Conservation (phyloP, 2,113 vertebrate species). For the Lasiurus cinereus region DNA sequence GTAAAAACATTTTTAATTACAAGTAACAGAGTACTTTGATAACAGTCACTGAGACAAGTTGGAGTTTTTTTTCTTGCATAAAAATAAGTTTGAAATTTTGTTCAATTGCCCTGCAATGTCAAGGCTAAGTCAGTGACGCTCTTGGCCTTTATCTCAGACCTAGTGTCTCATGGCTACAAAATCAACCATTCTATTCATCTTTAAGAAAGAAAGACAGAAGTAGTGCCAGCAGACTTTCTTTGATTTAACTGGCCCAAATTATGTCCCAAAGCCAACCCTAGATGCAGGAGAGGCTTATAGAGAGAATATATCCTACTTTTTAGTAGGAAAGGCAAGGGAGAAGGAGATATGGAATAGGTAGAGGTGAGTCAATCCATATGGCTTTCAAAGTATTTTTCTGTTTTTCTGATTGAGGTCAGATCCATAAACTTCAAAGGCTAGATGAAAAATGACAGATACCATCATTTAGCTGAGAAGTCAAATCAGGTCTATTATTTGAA, state of each 20-base stretch:
- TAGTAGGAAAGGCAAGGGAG: background rate
- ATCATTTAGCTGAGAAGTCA: conserved; percentile 50
- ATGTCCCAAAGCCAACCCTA: conserved; percentile 33
- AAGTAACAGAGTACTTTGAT: conserved; percentile 42
- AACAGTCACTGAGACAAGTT: background rate
- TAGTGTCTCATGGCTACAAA: background rate
- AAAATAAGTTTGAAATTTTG: conserved; percentile 57
- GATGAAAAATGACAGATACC: conserved; percentile 28
- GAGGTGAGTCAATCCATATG: background rate
- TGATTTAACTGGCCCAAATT: conserved; percentile 31
- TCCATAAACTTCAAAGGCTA: conserved; percentile 48
- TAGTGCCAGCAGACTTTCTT: background rate
- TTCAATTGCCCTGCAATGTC: background rate
- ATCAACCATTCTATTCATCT: background rate
- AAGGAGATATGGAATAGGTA: background rate
- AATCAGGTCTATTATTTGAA: conserved; percentile 36
- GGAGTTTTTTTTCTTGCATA: background rate
- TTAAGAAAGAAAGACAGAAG: background rate
- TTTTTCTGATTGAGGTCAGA: conserved; percentile 48
- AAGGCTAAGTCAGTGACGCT: background rate
- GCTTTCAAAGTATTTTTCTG: conserved; percentile 35
- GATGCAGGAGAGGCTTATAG: background rate
- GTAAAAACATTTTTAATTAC: background rate
- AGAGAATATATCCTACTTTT: background rate
- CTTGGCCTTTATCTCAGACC: background rate